Conservation (phyloP, 2,888 invertebrate genomes). For the Hirtodrosophila cameraria region DNA sequence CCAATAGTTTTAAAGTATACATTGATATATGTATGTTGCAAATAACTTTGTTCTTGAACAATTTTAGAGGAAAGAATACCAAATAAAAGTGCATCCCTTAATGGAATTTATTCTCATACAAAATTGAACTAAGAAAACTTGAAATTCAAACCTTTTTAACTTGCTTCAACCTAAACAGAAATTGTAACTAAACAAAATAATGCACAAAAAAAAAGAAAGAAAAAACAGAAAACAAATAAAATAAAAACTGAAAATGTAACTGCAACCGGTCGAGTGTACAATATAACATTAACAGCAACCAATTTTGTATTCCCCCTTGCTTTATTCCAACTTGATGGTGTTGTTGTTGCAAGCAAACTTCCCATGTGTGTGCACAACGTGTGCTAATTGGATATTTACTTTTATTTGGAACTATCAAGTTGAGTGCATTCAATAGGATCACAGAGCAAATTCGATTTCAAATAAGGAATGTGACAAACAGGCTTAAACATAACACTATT, state of each 20-base stretch:
- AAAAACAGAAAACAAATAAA: constrained; percentile 21
- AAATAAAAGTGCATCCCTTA: too few species aligned
- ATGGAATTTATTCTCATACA: background rate
- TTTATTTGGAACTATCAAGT: constrained; percentile 29
- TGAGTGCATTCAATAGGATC: background rate
- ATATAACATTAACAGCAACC: background rate
- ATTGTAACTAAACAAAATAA: background rate
- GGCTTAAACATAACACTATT: too few species aligned
- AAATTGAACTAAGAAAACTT: constrained; percentile 3
- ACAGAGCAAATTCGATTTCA: background rate
- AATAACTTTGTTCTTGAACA: too few species aligned
- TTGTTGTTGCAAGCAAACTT: constrained; percentile 51
- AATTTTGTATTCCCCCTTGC: background rate
- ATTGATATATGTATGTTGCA: too few species aligned
- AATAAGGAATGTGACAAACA: background rate
- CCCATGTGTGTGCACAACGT: constrained; percentile 61
- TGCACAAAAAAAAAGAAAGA: background rate
- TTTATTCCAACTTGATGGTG: too few species aligned
- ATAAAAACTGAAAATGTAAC: constrained; percentile 29
- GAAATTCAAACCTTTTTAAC: constrained; percentile 40
- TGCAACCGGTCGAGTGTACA: constrained; percentile 13
- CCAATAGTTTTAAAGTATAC: too few species aligned
- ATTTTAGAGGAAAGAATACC: too few species aligned
- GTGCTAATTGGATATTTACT: constrained; percentile 50
- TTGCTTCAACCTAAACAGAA: constrained; percentile 41